Percentiles rank a stretch among this genome's conserved stretches.
Conservation (phyloP, 2,888 invertebrate genomes). For the Imbricaverruca yamaguchii region DNA sequence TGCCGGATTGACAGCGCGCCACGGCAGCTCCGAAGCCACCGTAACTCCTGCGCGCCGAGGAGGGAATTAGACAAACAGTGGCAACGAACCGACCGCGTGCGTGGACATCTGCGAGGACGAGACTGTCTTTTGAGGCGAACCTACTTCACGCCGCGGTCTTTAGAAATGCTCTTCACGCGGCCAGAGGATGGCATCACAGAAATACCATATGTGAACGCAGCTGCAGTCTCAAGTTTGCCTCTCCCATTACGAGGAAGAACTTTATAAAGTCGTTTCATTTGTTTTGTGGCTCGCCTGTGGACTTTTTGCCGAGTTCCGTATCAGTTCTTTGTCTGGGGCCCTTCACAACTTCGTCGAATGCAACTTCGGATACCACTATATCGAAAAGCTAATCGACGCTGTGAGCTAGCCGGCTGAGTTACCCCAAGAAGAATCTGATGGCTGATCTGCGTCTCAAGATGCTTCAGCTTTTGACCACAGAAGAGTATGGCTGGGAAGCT, state of each 20-base stretch:
- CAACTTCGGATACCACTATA: no score
- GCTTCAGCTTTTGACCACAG: no score
- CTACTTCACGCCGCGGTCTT: neutral
- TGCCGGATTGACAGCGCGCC: neutral
- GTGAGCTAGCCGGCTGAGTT: no score
- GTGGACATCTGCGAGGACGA: neutral
- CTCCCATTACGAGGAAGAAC: neutral
- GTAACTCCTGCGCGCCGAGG: neutral
- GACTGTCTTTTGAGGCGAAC: neutral
- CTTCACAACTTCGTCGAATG: neutral
- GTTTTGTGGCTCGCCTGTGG: neutral
- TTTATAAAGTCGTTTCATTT: slow-evolving; percentile 3
- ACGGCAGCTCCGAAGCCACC: neutral
- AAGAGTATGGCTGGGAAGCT: no score
- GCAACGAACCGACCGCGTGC: neutral
- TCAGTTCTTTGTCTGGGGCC: neutral
- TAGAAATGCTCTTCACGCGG: neutral
- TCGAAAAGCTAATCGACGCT: no score
- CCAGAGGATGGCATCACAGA: no score
- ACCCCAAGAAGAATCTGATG: no score
- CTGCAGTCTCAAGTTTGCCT: neutral
- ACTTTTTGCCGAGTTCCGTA: neutral
- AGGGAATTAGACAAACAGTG: neutral
- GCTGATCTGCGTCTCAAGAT: no score
- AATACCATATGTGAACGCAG: neutral